Percentiles rank a stretch among this genome's conserved stretches.
Evolutionary conservation across 2,888 invertebrate species (phyloP).

Genomic region (Belgica antarctica): DNA sequence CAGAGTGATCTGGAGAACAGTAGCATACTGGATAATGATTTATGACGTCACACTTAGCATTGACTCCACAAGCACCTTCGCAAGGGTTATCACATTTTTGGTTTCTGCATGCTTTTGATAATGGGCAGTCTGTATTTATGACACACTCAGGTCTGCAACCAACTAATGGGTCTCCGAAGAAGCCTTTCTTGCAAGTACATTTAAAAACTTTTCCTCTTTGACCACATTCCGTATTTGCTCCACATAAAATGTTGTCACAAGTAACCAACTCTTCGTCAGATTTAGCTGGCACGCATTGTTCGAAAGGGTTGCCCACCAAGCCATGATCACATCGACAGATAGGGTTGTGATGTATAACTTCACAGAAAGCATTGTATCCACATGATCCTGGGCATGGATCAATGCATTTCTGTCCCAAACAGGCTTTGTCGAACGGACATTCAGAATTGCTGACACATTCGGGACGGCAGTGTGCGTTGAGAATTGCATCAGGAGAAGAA

Average conservation of each 20-base stretch:
- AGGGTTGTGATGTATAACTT: slow-evolving; percentile 69
- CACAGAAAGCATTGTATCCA: slow-evolving; percentile 70
- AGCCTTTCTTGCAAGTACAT: slow-evolving; percentile 72
- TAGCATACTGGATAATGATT: slow-evolving; percentile 77
- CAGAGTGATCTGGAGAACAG: slow-evolving; percentile 68
- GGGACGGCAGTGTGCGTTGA: slow-evolving; percentile 73
- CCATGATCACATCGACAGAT: slow-evolving; percentile 69
- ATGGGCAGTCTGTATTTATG: slow-evolving; percentile 73
- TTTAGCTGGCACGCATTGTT: slow-evolving; percentile 65
- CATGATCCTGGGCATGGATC: slow-evolving; percentile 80
- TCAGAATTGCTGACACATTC: slow-evolving; percentile 80
- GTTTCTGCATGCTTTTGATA: slow-evolving; percentile 70
- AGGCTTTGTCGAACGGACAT: slow-evolving; percentile 74
- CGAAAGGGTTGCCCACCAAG: slow-evolving; percentile 73
- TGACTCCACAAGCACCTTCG: slow-evolving; percentile 71
- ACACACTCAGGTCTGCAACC: slow-evolving; percentile 80
- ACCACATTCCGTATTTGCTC: slow-evolving; percentile 69
- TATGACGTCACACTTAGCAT: slow-evolving; percentile 68
- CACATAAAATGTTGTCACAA: slow-evolving; percentile 71
- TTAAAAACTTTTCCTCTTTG: slow-evolving; percentile 64
- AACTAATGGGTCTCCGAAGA: slow-evolving; percentile 75
- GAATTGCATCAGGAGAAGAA: slow-evolving; percentile 64
- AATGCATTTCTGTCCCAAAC: slow-evolving; percentile 69
- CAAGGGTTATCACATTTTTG: slow-evolving; percentile 78
- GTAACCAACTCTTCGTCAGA: slow-evolving; percentile 54